phyloP scores from a whole-genome alignment of 2,888 invertebrate genomes.

The Campoletis raptor region DNA sequence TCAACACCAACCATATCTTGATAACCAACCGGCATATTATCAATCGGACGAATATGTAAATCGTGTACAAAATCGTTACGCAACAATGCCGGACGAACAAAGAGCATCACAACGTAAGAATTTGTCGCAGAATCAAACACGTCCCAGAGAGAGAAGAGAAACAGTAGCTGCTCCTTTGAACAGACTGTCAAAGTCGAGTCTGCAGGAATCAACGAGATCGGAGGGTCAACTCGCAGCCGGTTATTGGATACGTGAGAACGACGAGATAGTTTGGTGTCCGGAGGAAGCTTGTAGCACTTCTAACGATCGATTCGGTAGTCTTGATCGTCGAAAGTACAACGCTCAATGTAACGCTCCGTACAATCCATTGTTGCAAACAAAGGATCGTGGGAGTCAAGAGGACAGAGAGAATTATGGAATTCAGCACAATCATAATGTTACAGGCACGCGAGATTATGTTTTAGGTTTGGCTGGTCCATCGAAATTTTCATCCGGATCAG shows the following conservation, averaged over 20 bases:
- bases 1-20: constrained; percentile 52
- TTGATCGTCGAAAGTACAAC: constrained; percentile 86
- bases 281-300: constrained; percentile 74
- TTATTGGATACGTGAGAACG: constrained; percentile 81
- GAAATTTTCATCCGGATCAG: constrained; percentile 60
- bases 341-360: constrained; percentile 70
- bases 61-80: constrained; percentile 53
- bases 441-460: constrained; percentile 64
- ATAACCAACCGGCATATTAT: constrained; percentile 52
- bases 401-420: constrained; percentile 46
- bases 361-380: constrained; percentile 66
- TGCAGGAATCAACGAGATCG: constrained; percentile 49
- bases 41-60: constrained; percentile 55
- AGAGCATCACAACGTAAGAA: constrained; percentile 27
- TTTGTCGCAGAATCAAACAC: constrained; percentile 34
- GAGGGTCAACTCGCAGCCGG: constrained; percentile 74
- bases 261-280: constrained; percentile 81
- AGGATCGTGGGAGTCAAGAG: constrained; percentile 55
- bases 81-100: constrained; percentile 49
- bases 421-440: constrained; percentile 53
- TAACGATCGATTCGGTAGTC: constrained; percentile 86
- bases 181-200: constrained; percentile 54
- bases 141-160: constrained; percentile 47
- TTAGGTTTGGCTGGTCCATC: constrained; percentile 67
- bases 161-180: constrained; percentile 13